Conservation (phyloP, 2,888 invertebrate genomes). For the Drosophila sordidapex region DNA sequence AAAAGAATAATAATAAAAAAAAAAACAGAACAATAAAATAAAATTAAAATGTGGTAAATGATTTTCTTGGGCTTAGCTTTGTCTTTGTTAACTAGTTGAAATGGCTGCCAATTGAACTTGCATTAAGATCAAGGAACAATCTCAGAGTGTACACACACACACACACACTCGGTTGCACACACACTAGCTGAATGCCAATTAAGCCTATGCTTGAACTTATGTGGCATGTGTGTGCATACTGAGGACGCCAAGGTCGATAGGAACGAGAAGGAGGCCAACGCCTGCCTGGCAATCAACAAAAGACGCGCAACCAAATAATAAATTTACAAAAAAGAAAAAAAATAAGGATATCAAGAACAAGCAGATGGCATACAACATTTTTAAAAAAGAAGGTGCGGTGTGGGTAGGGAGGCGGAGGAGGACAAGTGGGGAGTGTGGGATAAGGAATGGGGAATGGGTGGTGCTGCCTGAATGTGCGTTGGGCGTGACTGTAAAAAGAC, state of each 20-base stretch:
- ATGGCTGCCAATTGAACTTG: neutral
- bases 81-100: neutral
- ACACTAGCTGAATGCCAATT: constrained; percentile 73
- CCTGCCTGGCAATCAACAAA: constrained; percentile 69
- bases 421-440: neutral
- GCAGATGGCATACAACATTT: constrained; percentile 5
- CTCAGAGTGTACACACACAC: constrained; percentile 5
- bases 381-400: neutral
- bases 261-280: constrained; percentile 37
- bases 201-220: constrained; percentile 69
- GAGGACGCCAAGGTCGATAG: constrained; percentile 14
- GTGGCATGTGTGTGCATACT: constrained; percentile 22
- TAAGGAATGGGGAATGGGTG: neutral
- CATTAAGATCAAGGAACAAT: neutral
- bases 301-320: constrained; percentile 73
- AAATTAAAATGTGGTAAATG: neutral
- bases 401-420: neutral
- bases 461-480: constrained; percentile 16
- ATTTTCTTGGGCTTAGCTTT: neutral
- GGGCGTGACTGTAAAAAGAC: constrained; percentile 54
- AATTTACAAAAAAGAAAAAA: constrained; percentile 51
- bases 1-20: neutral
- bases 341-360: neutral
- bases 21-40: neutral
- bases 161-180: neutral